Percentiles rank a stretch among this genome's conserved stretches.
phyloP scores from a whole-genome alignment of 2,888 invertebrate species.

The Erynnis tages region DNA sequence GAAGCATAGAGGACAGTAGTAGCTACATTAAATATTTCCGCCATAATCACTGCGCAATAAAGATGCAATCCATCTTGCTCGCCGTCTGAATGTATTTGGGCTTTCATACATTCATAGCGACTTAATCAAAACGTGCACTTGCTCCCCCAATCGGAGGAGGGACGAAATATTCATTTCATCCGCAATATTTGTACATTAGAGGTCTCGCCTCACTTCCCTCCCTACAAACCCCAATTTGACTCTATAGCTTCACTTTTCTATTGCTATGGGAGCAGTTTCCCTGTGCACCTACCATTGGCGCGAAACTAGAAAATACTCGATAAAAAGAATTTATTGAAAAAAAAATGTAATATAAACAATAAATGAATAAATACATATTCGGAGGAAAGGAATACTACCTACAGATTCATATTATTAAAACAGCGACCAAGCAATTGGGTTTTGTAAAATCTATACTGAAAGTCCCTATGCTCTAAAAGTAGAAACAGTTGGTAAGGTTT shows the following conservation, averaged over 20 bases:
- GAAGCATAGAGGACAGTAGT: not conserved
- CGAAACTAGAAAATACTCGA: not conserved
- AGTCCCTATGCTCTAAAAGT: no score
- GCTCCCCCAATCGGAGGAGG: constrained; percentile 43
- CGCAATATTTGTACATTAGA: constrained; percentile 82
- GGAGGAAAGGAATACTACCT: no score
- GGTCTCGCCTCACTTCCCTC: constrained; percentile 76
- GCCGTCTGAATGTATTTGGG: constrained; percentile 48
- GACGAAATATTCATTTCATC: constrained; percentile 78
- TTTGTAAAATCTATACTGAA: no score
- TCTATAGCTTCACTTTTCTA: constrained; percentile 55
- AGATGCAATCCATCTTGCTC: constrained; percentile 28
- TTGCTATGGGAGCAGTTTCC: constrained; percentile 44
- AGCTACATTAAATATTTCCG: not conserved
- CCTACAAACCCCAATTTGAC: constrained; percentile 56
- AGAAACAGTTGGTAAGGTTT: no score
- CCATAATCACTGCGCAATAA: constrained; percentile 9
- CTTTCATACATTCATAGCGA: constrained; percentile 71
- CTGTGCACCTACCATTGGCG: constrained; percentile 41
- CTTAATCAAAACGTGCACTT: constrained; percentile 76
- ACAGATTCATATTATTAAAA: no score
- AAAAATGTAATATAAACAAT: no score
- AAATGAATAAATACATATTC: no score
- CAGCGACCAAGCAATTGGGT: no score
- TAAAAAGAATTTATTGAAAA: not conserved